Evolutionary conservation across 2,888 invertebrate species (phyloP), one percentile per base, ranked within the genome.

Genomic region (Euproctis similis): DNA sequence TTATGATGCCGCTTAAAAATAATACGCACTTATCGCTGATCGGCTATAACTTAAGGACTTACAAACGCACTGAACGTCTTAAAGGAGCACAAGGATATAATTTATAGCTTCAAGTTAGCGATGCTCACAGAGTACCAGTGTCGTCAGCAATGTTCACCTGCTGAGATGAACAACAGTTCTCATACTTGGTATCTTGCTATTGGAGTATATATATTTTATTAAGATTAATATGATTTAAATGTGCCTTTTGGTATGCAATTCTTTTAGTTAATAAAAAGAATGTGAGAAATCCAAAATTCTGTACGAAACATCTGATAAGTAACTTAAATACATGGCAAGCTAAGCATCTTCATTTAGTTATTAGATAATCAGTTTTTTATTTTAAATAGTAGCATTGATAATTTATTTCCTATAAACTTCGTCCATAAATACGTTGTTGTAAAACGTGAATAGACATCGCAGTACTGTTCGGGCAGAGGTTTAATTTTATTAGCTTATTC

Each of bases 71-170:
- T 30, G 46, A 35, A 51, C 53, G 51, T 55, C 46, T 49, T 60
- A 65, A 62, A 53, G 60, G 57, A 50, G 48, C 53, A 46, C 30
- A 46, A 47, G 49, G 51, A 59, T 65, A n/a, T n/a, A 67, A 74
- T 72, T 71, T 72, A 72, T 72, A 46, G 50, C 55, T 46, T 52
- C 53, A 42, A 45, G 42, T 48, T 41, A 52, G 41, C 53, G 57
- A 62, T 61, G 59, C 50, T 56, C 53, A 53, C 51, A 53, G 59
- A 60, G 53, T 52, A 54, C 56, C 48, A 51, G 51, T 55, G 61
- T 62, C 59, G 46, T 59, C 62, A 53, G 46, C 39, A 30, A 50
- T 53, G 49, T 57, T 49, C 59, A 56, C 55, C 51, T 53, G 55
- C 52, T 53, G 55, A 35, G 58, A 53, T 42, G 46, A 40, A 49